Evolutionary conservation across 2,888 invertebrate genomes (phyloP), one percentile per base, ranked within the genome.

Genomic region (Drosophila lutescens): DNA sequence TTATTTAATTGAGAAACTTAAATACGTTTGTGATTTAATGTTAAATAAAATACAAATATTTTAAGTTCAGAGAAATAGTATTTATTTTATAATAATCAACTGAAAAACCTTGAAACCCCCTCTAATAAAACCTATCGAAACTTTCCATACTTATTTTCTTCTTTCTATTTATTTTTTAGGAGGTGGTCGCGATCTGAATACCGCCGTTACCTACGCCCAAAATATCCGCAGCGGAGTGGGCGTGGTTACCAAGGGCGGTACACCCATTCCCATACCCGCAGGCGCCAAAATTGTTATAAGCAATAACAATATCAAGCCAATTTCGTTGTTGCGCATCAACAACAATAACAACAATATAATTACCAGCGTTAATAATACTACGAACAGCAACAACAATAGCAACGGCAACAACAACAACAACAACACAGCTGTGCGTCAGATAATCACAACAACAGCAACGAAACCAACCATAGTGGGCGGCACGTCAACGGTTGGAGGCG

Each of bases 121-220:
- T 4, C 26, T 7, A 26, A 30, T 7, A 43, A 44, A 23, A 15
- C 26, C 4, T 17, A 13, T 15, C 15, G 6, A 56, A 49, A 51
- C 23, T 6, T 23, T 15, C 20, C 51, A 51, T 51, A n/a, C n/a
- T 40, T 17, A 15, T 10, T 41, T 10, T 10, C 3, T 17, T 3
- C 15, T 17, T 40, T 9, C 4, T 23, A 46, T 8, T 26, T 26
- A 7, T 15, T 36, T 41, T 60, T 34, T 89, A 96, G 97, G 97
- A 80, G 97, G 97, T 13, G 97, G 97, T 15, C 97, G 96, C 90
- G 96, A 97, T 88, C 93, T 97, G 89, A 96, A 96, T 5, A 95
- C 97, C n/a, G 96, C 96, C 0, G 95, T 95, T 1, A 94, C 94
- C 17, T 93, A 95, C 88, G 94, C 93, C 32, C 93, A 93, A 85